Evolutionary conservation across 2,888 invertebrate species (phyloP), one percentile per base, ranked within the genome.

Genomic region (Amphipyra tragopoginis): DNA sequence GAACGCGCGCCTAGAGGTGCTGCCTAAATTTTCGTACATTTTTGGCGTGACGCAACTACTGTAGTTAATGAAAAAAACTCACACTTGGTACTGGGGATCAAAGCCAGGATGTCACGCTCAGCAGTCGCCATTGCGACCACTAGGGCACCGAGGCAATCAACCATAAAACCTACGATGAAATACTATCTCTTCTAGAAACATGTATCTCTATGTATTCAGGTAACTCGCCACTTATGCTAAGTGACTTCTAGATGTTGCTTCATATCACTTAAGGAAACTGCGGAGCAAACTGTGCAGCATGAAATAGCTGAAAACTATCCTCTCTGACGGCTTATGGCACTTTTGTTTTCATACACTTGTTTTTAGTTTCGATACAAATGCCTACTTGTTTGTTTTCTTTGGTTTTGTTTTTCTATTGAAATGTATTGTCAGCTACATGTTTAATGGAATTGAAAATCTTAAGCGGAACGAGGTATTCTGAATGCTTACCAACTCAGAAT

Each of bases 201-300:
- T 11, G 0, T 45, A 61, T 0, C 1, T 77, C 60, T 33, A 62
- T 64, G 72, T 61, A 65, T 67, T 80, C 92, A 92, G 92, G 92
- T 92, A 85, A 86, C 85, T 86, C 86, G 54, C 87, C 89, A 92
- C 91, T 92, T 90, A 92, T 91, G 91, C 90, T 91, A 92, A 93
- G 93, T 91, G 90, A 85, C 80, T 84, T 77, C 77, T 72, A 80
- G 79, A 84, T 77, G 80, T 71, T 51, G 50, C 63, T 62, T 42
- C 50, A 11, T 55, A 80, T 72, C 69, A 58, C 63, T 65, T 69
- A 65, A 60, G 43, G 47, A 70, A 69, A 77, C 66, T 63, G 63
- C 55, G 66, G 63, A 58, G 66, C 69, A 52, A 72, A 65, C 68
- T 63, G 60, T 67, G 64, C 71, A 70, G 51, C 64, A 58, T 70